Conservation (phyloP, 2,797 vertebrate genomes). For the Cheirogaleus major region DNA sequence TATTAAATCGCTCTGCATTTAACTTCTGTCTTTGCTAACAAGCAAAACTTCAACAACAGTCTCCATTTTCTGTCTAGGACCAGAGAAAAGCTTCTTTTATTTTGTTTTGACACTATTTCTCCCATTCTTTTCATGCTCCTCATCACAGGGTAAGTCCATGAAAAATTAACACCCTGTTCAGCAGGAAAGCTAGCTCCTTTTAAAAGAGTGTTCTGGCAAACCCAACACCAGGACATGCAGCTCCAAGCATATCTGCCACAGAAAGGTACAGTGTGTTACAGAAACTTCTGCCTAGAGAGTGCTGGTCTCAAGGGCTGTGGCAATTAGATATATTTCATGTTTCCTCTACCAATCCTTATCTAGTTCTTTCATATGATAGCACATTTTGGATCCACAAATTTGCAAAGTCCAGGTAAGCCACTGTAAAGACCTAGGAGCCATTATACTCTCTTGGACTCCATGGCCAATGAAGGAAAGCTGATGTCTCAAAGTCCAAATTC, state of each 20-base stretch:
- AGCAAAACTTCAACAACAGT: not conserved
- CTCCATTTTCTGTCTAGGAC: conserved; percentile 17
- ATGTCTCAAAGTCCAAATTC: not conserved
- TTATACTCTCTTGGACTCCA: not conserved
- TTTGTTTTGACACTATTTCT: conserved; percentile 36
- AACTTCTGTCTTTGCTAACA: conserved; percentile 18
- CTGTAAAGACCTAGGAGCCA: not conserved
- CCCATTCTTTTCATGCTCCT: conserved; percentile 57
- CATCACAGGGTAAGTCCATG: conserved; percentile 56
- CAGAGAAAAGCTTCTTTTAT: conserved; percentile 14
- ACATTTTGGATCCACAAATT: not conserved
- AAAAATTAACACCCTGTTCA: conserved; percentile 73
- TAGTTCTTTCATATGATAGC: not conserved
- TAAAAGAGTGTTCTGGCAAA: conserved; percentile 55
- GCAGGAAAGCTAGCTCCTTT: conserved; percentile 55
- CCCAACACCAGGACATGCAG: not conserved
- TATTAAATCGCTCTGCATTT: conserved; percentile 16
- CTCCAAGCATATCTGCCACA: conserved; percentile 11
- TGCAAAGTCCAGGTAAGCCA: conserved; percentile 29
- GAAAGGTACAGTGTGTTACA: not conserved
- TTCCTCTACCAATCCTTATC: not conserved
- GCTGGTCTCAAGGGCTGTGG: not conserved
- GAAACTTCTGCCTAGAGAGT: not conserved
- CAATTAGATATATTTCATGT: not conserved
- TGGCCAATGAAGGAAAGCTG: not conserved